Percentiles rank a stretch among this genome's conserved stretches.
phyloP scores from a whole-genome alignment of 2,797 vertebrate species.

The Ctenochaetus hawaiiensis region DNA sequence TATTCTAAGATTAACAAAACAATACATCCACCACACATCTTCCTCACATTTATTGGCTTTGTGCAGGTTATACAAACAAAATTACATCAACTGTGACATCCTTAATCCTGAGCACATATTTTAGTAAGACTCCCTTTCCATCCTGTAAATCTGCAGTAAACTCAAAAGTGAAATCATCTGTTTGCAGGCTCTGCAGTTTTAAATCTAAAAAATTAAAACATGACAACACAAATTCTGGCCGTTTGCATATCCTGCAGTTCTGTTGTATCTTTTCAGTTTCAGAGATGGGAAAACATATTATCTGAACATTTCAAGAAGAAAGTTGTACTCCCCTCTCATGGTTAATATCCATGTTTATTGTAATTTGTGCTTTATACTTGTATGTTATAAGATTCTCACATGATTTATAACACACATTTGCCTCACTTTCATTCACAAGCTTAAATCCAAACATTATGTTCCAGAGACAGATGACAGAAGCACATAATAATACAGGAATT shows the following conservation, averaged over 20 bases:
- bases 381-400: slow-evolving; percentile 22
- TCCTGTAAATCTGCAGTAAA: slow-evolving; percentile 1
- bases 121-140: slow-evolving; percentile 18
- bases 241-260: slow-evolving; percentile 15
- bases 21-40: not conserved
- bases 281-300: slow-evolving; percentile 26
- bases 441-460: slow-evolving; percentile 30
- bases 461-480: slow-evolving; percentile 43
- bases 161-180: slow-evolving; percentile 9
- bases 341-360: slow-evolving; percentile 41
- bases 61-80: not conserved
- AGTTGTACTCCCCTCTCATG: slow-evolving; percentile 24
- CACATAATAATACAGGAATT: slow-evolving; percentile 19
- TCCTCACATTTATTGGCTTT: not conserved
- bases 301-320: slow-evolving; percentile 41
- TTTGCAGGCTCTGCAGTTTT: not conserved
- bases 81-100: not conserved
- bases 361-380: slow-evolving; percentile 28
- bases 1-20: not conserved
- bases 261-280: slow-evolving; percentile 33
- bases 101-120: slow-evolving; percentile 19
- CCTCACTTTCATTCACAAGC: slow-evolving; percentile 46
- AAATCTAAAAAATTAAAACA: slow-evolving; percentile 3
- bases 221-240: slow-evolving; percentile 2
- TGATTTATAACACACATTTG: slow-evolving; percentile 16